A percentile compares a stretch with the other conserved stretches of the same genome.
These are phyloP conservation scores for Oreochromis niloticus DNA, from an alignment of 2,113 vertebrate species.

Conservation along the genomic window DNA sequence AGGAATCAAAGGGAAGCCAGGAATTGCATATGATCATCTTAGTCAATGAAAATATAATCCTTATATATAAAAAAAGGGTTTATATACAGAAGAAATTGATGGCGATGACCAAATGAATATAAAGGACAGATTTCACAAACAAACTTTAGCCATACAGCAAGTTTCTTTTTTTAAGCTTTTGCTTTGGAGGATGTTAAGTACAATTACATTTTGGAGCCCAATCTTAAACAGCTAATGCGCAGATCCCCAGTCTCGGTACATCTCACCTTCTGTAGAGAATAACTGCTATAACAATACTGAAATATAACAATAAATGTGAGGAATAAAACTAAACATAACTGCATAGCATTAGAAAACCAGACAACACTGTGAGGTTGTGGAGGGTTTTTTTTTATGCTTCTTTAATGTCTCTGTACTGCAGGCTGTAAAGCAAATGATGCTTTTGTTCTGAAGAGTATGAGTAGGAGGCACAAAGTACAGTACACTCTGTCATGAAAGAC, in stretches of 20 bases:
- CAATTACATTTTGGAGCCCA: neutral
- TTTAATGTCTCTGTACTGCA: neutral
- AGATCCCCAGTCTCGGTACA: neutral
- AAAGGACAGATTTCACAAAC: neutral
- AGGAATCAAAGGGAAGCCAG: neutral
- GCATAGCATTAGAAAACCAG: neutral
- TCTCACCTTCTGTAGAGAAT: neutral
- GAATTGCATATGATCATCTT: neutral
- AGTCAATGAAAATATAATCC: neutral
- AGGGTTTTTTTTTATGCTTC: neutral
- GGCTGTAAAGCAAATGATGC: constrained; percentile 8
- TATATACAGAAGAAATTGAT: neutral
- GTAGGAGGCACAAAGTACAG: constrained; percentile 9
- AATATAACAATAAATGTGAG: neutral
- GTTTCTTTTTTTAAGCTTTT: neutral
- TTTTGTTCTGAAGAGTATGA: constrained; percentile 27
- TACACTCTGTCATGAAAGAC: constrained; percentile 12
- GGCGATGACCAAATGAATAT: neutral
- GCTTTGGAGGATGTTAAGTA: neutral
- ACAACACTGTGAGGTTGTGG: neutral
- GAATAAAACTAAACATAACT: neutral
- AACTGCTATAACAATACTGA: neutral
- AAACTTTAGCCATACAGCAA: neutral
- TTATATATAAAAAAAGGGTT: neutral
- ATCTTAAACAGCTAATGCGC: neutral